Evolutionary conservation across 2,797 vertebrate species (phyloP), one percentile per base, ranked within the genome.

Genomic region (Borostomias antarcticus): DNA sequence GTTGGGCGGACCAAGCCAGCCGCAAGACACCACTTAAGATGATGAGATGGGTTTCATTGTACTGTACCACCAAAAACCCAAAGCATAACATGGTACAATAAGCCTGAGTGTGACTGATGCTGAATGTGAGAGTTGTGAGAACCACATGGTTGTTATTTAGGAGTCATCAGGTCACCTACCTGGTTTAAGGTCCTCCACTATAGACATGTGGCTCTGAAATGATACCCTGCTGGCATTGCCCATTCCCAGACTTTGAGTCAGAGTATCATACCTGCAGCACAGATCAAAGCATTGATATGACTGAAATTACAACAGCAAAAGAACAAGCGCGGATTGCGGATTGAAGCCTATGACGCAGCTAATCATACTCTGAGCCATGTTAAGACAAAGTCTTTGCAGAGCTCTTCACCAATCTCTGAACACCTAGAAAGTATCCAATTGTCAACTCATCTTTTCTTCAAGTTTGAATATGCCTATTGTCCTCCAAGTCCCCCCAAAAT

Each of bases 401-500:
- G n/a, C n/a, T n/a, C n/a, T n/a, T n/a, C n/a, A n/a, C n/a, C n/a
- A n/a, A n/a, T n/a, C n/a, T n/a, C n/a, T n/a, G n/a, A n/a, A n/a
- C n/a, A n/a, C n/a, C n/a, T 48, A 30, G 0, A 32, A n/a, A 2
- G 21, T 30, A 17, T 2, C 51, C 7, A 11, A 2, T 25, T 23
- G 10, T 32, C 29, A 8, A 54, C 2, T 0, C 37, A 15, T 11
- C 13, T 45, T 45, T 13, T 45, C n/a, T 5, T 45, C 4, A 21
- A 51, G n/a, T 25, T 23, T 51, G 23, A 10, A 8, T 9, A 21
- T 51, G 2, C 19, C 2, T 21, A 51, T 10, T 23, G 10, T 51
- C 2, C 37, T 66, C 62, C 97, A 98, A 82, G 86, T 81, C 0
- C 91, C 92, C 37, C 96, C 95, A 33, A 95, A 94, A 6, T 6